Evolutionary conservation across 2,113 vertebrate species (phyloP), one percentile per base, ranked within the genome.

Genomic region (Cheilinus undulatus): DNA sequence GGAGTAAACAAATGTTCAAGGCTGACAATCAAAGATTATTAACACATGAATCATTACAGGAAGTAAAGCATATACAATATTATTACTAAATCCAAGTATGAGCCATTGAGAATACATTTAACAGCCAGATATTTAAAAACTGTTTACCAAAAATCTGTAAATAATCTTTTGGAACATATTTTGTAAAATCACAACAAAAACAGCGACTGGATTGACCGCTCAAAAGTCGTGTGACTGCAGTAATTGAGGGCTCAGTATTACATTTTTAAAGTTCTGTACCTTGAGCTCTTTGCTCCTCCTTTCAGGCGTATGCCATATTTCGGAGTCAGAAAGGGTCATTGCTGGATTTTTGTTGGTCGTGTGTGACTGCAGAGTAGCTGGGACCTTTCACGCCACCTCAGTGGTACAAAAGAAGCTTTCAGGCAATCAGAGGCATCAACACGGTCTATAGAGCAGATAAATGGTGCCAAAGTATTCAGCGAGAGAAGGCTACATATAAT

Each of bases 391-490:
- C 42, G 27, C 43, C 34, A 65, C 23, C 51, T 13, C 19, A 3
- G 20, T 73, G 72, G 42, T 36, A 59, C 38, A 23, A 38, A 66
- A 34, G 26, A 69, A 76, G 64, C 30, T 89, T 79, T 83, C 62
- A 83, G 73, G 80, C 82, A 79, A 81, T 83, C 71, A 65, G 69
- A 69, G 73, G 63, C 75, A 76, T 80, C 27, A 64, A 57, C 51
- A 57, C 46, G 73, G 48, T 64, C 70, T 74, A 34, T 61, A 64
- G 52, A 42, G 50, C 78, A 59, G 71, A 69, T 58, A 27, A 73
- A 67, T 93, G 93, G 95, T 95, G 95, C 95, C 95, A 96, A 96
- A 95, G 93, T 93, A 91, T 93, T 76, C 56, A 57, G 70, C 56
- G 62, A 77, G 69, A 70, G 49, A 77, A 93, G 87, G 92, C 92